Evolutionary conservation across 1,140 invertebrate genomes (phyloP).

Genomic region (Platyura marginata): DNA sequence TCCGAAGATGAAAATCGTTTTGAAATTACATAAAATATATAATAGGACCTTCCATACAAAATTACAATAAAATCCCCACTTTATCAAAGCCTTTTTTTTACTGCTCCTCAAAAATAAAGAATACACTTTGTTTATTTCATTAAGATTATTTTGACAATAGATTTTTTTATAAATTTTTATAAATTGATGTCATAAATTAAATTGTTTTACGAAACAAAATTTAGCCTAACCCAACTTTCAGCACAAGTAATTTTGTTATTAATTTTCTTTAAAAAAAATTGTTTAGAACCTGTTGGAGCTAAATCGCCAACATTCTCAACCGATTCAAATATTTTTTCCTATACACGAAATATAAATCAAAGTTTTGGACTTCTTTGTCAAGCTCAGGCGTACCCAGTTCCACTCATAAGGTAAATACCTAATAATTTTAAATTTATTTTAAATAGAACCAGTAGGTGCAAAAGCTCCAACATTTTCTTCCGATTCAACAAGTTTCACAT

Average conservation of each 20-base stretch:
- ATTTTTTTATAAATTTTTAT: no score
- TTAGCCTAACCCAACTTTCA: not conserved
- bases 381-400: conserved; percentile 45
- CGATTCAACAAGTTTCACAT: conserved; percentile 34
- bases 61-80: no score
- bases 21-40: no score
- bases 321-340: conserved; percentile 31
- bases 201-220: not conserved
- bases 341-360: not conserved
- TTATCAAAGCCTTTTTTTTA: no score
- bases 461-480: conserved; percentile 45
- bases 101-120: no score
- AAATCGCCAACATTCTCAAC: conserved; percentile 33
- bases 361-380: conserved; percentile 33
- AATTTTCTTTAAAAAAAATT: not conserved
- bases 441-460: conserved; percentile 45
- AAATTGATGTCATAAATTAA: not conserved
- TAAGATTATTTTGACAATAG: no score
- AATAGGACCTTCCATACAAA: no score
- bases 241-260: not conserved
- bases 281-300: conserved; percentile 27
- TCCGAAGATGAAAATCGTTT: no score
- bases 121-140: no score
- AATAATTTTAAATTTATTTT: not conserved
- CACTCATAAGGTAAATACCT: conserved; percentile 34